A percentile compares a stretch with the other conserved stretches of the same genome.
These are phyloP conservation scores for Choreutis nemorana DNA, from an alignment of 2,888 invertebrate genomes.

Conservation along the genomic window DNA sequence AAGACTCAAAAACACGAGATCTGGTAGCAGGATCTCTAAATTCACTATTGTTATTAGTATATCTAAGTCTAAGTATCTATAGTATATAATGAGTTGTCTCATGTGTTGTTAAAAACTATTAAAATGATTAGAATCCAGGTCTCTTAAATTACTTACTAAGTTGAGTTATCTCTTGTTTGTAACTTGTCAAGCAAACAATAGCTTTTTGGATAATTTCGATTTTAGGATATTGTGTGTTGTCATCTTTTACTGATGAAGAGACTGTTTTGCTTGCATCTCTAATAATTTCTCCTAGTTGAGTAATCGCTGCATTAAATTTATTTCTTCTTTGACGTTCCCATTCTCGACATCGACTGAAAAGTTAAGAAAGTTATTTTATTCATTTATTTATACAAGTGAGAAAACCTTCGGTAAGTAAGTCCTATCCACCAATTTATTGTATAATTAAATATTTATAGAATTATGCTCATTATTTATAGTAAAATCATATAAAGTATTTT, in stretches of 20 bases:
- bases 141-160: conserved; percentile 43
- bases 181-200: conserved; percentile 37
- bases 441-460: too few relatives aligned
- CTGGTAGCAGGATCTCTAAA: too few relatives aligned
- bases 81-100: too few relatives aligned
- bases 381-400: not conserved
- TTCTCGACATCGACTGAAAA: conserved; percentile 68
- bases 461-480: too few relatives aligned
- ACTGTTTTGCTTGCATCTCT: conserved; percentile 31
- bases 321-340: conserved; percentile 76
- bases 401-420: too few relatives aligned
- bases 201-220: conserved; percentile 54
- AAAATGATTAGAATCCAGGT: too few relatives aligned
- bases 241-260: conserved; percentile 20
- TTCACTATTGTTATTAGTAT: too few relatives aligned
- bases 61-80: too few relatives aligned
- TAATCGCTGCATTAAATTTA: conserved; percentile 67
- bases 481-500: not conserved
- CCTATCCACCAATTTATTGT: too few relatives aligned
- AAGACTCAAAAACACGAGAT: too few relatives aligned
- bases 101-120: too few relatives aligned
- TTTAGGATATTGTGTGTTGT: conserved; percentile 41
- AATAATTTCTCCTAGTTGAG: conserved; percentile 42
- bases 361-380: too few relatives aligned
- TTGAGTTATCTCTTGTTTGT: conserved; percentile 38